Percentiles rank a stretch among this genome's conserved stretches.
Evolutionary conservation across 2,113 vertebrate species (phyloP).

Genomic region (Malurus alboscapulatus): DNA sequence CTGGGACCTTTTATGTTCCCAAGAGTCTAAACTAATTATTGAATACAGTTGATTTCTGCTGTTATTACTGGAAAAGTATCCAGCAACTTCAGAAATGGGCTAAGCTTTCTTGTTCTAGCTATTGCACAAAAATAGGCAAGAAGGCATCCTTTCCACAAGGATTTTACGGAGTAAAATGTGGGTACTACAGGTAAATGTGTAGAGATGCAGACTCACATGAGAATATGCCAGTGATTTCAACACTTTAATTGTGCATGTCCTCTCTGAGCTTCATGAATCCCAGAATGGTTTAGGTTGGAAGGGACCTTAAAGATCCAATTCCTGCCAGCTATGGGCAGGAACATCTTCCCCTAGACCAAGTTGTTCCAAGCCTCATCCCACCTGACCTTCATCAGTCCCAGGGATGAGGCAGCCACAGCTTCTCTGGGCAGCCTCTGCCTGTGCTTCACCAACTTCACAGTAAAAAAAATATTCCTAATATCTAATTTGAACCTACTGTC

Average conservation of each 20-base stretch:
- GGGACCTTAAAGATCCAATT: neutral
- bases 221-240: neutral
- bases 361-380: neutral
- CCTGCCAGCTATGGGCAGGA: neutral
- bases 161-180: neutral
- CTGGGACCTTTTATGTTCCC: fast-evolving
- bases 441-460: neutral
- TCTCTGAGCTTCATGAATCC: neutral
- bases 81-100: neutral
- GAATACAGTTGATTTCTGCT: neutral
- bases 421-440: neutral
- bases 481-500: neutral
- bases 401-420: neutral
- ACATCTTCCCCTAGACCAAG: neutral
- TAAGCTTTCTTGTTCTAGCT: neutral
- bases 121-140: neutral
- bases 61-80: neutral
- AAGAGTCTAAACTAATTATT: neutral
- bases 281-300: neutral
- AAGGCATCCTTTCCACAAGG: neutral
- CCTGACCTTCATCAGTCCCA: neutral
- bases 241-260: neutral
- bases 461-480: neutral
- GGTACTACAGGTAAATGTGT: neutral
- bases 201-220: neutral